A percentile compares a stretch with the other conserved stretches of the same genome.
These are phyloP conservation scores for Vanessa cardui DNA, from an alignment of 2,888 invertebrate species.

Conservation along the genomic window DNA sequence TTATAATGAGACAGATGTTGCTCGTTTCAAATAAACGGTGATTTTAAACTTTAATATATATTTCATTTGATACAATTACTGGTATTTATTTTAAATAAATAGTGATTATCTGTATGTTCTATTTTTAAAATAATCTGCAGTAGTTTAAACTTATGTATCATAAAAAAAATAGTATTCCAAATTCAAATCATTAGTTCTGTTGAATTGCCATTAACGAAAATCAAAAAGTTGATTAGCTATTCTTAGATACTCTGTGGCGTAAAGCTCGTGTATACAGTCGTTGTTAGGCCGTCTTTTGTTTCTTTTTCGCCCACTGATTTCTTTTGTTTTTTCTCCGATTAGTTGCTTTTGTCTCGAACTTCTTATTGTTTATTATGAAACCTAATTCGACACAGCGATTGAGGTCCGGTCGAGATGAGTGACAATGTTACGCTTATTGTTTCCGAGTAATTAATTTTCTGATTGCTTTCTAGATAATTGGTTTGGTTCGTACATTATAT, in stretches of 20 bases:
- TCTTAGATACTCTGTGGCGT: slow-evolving; percentile 25
- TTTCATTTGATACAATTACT: too few relatives aligned
- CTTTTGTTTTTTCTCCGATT: slow-evolving; percentile 48
- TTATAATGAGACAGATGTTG: too few relatives aligned
- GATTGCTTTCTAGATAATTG: slow-evolving; percentile 28
- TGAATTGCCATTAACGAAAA: neutral
- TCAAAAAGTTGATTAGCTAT: neutral
- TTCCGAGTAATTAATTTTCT: slow-evolving; percentile 33
- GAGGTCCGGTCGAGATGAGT: slow-evolving; percentile 31
- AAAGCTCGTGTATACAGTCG: slow-evolving; percentile 40
- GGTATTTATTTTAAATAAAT: too few relatives aligned
- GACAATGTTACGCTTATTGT: slow-evolving; percentile 33
- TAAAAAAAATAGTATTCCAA: too few relatives aligned
- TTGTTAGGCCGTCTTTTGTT: slow-evolving; percentile 42
- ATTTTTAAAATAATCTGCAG: too few relatives aligned
- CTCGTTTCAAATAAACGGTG: too few relatives aligned
- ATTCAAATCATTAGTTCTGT: neutral
- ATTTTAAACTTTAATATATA: too few relatives aligned
- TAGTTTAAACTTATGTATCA: too few relatives aligned
- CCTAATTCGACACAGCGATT: slow-evolving; percentile 45
- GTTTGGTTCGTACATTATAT: neutral
- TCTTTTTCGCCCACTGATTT: slow-evolving; percentile 45
- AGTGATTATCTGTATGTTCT: too few relatives aligned
- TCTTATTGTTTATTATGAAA: slow-evolving; percentile 47
- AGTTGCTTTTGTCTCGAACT: slow-evolving; percentile 43